Base-by-base conservation (phyloP, 2,797 vertebrate genomes). In the Rachycentron canadum region DNA sequence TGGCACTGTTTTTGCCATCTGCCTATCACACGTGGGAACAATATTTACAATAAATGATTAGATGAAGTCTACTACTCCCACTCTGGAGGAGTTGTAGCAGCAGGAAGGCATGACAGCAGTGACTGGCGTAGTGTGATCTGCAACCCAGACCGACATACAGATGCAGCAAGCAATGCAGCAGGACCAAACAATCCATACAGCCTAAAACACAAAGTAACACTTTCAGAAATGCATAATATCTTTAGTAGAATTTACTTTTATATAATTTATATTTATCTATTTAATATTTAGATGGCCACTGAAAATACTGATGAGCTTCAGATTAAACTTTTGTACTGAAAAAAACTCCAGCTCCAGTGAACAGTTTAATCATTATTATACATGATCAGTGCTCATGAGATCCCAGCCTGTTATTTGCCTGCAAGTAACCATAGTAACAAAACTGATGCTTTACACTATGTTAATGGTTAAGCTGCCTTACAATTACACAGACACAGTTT, bases 391-490 rank as follows among this genome's bases (percentile, higher is more conserved):
- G 38, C 41, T 67, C 11, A 40, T 50, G 32, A 61, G 30, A 55
- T 49, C 6, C 11, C 47, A 23, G 60, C 1, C 47, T 43, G 21
- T n/a, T 63, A 40, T 73, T 43, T 69, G 30, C 62, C 67, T 63
- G 28, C 13, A 62, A n/a, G 73, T 76, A 68, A 66, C 78, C 72
- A 78, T 71, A 71, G 69, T 32, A 79, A 71, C 70, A 49, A 72
- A 74, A 70, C 1, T 32, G 40, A 84, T 84, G 77, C 55, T 79
- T 83, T 77, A 67, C 69, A 56, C 41, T 78, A 7, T 1, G 58
- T 80, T 73, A 88, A 86, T 69, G 60, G 34, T 79, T 76, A 81
- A 82, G 26, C 63, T 78, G 26, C 19, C 45, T 70, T 82, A 79
- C 23, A 80, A 69, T 83, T 83, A 79, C 83, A 76, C 71, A 73